Conservation (phyloP, 2,888 invertebrate species). For the Patella depressa region DNA sequence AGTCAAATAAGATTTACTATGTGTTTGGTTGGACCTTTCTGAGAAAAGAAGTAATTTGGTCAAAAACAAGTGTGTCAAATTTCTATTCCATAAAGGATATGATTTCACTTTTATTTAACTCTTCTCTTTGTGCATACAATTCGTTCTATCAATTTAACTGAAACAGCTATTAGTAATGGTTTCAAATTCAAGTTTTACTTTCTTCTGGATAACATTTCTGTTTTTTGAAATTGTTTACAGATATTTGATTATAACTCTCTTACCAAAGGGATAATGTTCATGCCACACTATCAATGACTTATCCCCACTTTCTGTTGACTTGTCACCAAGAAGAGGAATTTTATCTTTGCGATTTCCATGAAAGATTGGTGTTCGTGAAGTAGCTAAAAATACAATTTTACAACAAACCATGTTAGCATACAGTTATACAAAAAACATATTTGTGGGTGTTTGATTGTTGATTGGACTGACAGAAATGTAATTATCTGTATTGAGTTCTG, state of each 20-base stretch:
- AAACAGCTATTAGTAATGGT: too few relatives aligned
- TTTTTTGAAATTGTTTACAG: background rate
- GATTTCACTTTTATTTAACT: background rate
- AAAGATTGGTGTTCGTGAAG: constrained; percentile 54
- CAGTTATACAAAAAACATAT: background rate
- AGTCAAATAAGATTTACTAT: too few relatives aligned
- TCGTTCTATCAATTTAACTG: too few relatives aligned
- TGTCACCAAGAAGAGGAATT: constrained; percentile 12
- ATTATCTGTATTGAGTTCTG: background rate
- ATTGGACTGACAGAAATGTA: background rate
- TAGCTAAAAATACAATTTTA: constrained; percentile 34
- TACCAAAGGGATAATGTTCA: constrained; percentile 68
- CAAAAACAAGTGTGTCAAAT: too few relatives aligned
- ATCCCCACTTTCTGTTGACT: constrained; percentile 29
- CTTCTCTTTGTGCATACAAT: background rate
- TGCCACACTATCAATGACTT: constrained; percentile 60
- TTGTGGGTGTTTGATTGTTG: background rate
- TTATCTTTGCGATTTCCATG: constrained; percentile 35
- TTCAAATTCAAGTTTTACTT: too few relatives aligned
- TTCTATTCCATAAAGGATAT: background rate
- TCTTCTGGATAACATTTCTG: background rate
- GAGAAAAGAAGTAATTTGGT: too few relatives aligned
- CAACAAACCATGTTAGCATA: too few relatives aligned
- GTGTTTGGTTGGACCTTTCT: too few relatives aligned
- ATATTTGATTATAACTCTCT: constrained; percentile 22